Percentiles rank a stretch among this genome's conserved stretches.
phyloP scores from a whole-genome alignment of 2,888 invertebrate species.

The Brachylomia viminalis region DNA sequence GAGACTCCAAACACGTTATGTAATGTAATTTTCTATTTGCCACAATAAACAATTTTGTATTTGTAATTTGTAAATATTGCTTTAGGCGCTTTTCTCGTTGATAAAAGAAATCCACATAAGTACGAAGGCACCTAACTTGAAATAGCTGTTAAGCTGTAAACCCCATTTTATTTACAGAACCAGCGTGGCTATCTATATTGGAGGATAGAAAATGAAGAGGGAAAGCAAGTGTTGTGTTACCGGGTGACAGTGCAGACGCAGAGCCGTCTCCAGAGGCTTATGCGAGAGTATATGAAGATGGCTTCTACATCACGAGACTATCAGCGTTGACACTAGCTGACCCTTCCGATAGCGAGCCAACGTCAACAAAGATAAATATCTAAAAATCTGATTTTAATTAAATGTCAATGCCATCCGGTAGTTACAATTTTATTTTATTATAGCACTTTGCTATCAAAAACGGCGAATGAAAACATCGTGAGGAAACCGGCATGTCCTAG shows the following conservation, averaged over 20 bases:
- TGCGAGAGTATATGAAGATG: slow-evolving; percentile 69
- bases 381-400: slow-evolving; percentile 19
- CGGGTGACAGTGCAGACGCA: slow-evolving; percentile 84
- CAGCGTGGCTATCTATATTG: slow-evolving; percentile 83
- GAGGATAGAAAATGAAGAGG: slow-evolving; percentile 81
- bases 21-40: too few species aligned
- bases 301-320: not conserved
- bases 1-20: too few species aligned
- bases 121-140: not conserved
- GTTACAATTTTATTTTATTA: too few species aligned
- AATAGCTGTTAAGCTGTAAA: not conserved
- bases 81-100: not conserved
- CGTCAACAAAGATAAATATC: not conserved
- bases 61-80: not conserved
- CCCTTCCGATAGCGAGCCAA: not conserved
- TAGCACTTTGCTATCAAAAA: too few species aligned
- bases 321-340: slow-evolving; percentile 16
- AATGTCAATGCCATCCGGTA: slow-evolving; percentile 16
- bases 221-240: slow-evolving; percentile 81
- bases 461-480: too few species aligned
- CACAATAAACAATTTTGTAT: too few species aligned
- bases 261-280: slow-evolving; percentile 75
- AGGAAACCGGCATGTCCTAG: too few species aligned
- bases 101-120: not conserved
- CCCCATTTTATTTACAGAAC: slow-evolving; percentile 74